Evolutionary conservation across 2,797 vertebrate species (phyloP), one percentile per base, ranked within the genome.

Genomic region (Neopelma chrysocephalum): DNA sequence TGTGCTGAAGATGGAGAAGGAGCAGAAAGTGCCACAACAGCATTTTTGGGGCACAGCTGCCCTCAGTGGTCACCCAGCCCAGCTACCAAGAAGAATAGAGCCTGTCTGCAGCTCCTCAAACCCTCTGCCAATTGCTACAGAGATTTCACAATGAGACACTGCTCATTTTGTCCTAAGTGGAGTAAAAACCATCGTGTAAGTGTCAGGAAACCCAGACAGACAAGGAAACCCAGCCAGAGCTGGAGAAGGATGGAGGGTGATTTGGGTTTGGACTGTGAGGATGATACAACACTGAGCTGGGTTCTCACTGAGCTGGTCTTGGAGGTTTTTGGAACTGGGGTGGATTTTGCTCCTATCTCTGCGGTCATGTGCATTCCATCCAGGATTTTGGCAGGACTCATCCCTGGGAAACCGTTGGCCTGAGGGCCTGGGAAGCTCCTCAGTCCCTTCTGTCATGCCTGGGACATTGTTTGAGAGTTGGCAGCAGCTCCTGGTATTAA

Each of bases 391-490:
- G 91, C 57, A 72, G 90, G 53, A 31, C 25, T 71, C 26, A 5
- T 26, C 85, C 60, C 82, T 72, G 62, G 66, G 91, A 93, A 94
- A 29, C 1, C 7, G 29, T 15, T 27, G 68, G 64, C 91, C 80
- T 9, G 61, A 58, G 83, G 86, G 66, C 19, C 58, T 94, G 83
- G 64, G 79, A 61, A 65, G 58, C 50, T 93, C 34, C 73, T 43
- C 20, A 20, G 31, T 83, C 77, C 77, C 32, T 84, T 75, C 73
- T 95, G 88, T 78, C 62, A 40, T 9, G 69, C 50, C 80, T 26
- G 56, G 81, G 70, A 93, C 73, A 90, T 93, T 95, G 85, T 96
- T 75, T 72, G 45, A 38, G 70, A 58, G 65, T 3, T 95, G 96
- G 94, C 91, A 93, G 78, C 50, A 58, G n/a, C 60, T 76, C 18